Base-by-base conservation (phyloP, 2,888 invertebrate species). In the Suillia variegata region DNA sequence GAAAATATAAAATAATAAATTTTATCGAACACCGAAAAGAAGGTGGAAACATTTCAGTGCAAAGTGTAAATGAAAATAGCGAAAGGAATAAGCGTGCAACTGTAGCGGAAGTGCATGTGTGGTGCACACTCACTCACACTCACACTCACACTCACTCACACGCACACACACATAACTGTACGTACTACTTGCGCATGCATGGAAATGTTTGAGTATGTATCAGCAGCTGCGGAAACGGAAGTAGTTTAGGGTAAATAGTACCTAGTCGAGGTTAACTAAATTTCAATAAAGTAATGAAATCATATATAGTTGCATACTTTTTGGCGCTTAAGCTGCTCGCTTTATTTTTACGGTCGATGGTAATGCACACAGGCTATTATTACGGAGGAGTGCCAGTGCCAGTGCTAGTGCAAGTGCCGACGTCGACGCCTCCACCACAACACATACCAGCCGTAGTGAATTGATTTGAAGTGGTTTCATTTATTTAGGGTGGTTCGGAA, bases 231-330 rank as follows among this genome's bases (percentile, higher is more conserved):
- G n/a, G n/a, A 45, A 45, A 45, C 45, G 45, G 45, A 45, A 45
- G 45, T 45, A 45, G 45, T 45, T 45, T 45, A 45, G 45, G 45
- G 45, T 45, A 45, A 45, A 45, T 45, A 45, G 45, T 45, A 45
- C 45, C 45, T 6, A 45, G 3, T 45, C 45, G 20, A 17, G 18
- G 45, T 20, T 45, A 6, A 20, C 45, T 2, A 45, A 17, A 45
- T 20, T 17, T 17, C 45, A 18, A 45, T 45, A 45, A 18, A 13
- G 45, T 45, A 45, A 45, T 45, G 45, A 45, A 45, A 45, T 45
- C 45, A 45, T n/a, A n/a, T n/a, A n/a, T 45, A 17, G 45, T 20
- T 45, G 17, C 45, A 18, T 45, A 18, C 18, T 45, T 20, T 45
- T 17, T 45, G 6, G 17, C 4, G 18, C 4, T 17, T 45, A 5